Conservation (phyloP, 2,113 vertebrate species). For the Leuciscus idus region DNA sequence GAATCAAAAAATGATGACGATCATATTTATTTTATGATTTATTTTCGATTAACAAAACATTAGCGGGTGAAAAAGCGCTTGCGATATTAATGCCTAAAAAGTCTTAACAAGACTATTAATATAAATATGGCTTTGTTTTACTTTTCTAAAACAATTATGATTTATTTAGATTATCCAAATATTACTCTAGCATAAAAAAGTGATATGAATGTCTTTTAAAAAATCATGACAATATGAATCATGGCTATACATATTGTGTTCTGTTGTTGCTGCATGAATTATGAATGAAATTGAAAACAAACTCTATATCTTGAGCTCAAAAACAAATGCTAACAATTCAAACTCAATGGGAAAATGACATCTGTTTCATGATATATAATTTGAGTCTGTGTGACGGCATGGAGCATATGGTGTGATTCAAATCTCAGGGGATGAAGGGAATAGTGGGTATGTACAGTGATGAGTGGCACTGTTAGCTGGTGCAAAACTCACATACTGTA, state of each 20-base stretch:
- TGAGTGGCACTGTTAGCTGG: background rate
- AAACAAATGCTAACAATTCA: background rate
- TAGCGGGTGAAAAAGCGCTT: background rate
- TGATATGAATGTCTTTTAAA: background rate
- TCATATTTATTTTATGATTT: background rate
- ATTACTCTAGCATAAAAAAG: background rate
- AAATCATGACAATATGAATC: background rate
- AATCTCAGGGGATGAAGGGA: background rate
- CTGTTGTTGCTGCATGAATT: background rate
- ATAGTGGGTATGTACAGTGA: background rate
- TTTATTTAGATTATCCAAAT: background rate
- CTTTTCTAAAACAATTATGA: background rate
- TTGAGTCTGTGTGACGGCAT: background rate
- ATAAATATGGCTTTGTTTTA: background rate
- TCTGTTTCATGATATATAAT: constrained; percentile 6
- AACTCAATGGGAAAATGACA: background rate
- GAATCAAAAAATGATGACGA: background rate
- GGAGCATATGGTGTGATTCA: background rate
- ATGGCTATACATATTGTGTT: background rate
- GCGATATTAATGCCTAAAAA: background rate
- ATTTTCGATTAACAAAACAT: background rate
- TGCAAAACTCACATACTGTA: background rate
- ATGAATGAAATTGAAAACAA: background rate
- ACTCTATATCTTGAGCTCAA: background rate
- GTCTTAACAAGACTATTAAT: background rate